Percentiles rank a stretch among this genome's conserved stretches.
Evolutionary conservation across 2,113 vertebrate genomes (phyloP).

Genomic region (Etheostoma cragini): DNA sequence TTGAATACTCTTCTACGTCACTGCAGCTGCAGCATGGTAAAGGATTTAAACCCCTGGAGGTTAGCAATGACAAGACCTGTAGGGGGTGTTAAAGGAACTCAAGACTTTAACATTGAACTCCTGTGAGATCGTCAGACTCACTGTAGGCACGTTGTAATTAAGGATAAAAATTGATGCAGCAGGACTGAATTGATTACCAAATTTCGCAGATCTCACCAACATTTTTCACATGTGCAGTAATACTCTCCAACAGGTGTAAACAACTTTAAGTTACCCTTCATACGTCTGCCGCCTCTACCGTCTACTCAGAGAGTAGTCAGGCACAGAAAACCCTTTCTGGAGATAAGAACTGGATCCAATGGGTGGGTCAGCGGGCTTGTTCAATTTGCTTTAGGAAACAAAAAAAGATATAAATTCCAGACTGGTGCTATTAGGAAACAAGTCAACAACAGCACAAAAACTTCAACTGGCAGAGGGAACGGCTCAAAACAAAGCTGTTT

Average conservation of each 20-base stretch:
- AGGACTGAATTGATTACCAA: too few species aligned
- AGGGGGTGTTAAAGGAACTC: too few species aligned
- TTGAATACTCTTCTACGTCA: too few species aligned
- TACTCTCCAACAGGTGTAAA: neutral
- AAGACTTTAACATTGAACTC: too few species aligned
- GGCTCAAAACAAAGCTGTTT: slow-evolving; percentile 23
- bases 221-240: neutral
- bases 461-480: slow-evolving; percentile 6
- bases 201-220: too few species aligned
- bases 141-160: too few species aligned
- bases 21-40: too few species aligned
- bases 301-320: neutral
- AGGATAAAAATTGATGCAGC: too few species aligned
- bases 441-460: slow-evolving; percentile 19
- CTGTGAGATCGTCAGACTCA: too few species aligned
- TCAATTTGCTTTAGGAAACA: slow-evolving; percentile 9
- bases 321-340: neutral
- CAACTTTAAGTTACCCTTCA: neutral
- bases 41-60: too few species aligned
- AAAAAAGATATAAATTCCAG: neutral
- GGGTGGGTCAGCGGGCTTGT: neutral
- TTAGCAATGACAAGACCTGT: too few species aligned
- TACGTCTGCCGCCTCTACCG: neutral
- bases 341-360: neutral
- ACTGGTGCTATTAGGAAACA: slow-evolving; percentile 1